phyloP scores from a whole-genome alignment of 2,888 invertebrate genomes.

The Eupelmus urozonus region DNA sequence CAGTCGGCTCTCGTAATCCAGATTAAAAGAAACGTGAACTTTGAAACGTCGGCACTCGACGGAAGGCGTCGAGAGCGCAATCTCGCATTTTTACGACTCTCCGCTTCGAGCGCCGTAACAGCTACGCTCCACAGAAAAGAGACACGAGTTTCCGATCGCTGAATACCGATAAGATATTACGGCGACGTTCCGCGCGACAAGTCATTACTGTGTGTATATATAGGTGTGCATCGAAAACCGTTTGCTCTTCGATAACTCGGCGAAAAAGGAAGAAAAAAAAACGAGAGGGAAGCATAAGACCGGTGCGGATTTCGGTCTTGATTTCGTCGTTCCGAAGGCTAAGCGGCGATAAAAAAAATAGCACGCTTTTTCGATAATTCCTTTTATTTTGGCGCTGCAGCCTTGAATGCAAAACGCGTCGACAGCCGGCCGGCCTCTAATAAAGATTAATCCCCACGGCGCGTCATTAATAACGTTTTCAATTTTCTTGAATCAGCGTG shows the following conservation, averaged over 20 bases:
- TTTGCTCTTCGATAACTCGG: slow-evolving; percentile 2
- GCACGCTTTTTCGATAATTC: neutral
- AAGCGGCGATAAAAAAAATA: neutral
- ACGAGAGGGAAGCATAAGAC: too few species aligned
- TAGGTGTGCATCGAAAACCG: slow-evolving; percentile 16
- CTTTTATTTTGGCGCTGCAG: too few species aligned
- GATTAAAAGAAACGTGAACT: slow-evolving; percentile 11
- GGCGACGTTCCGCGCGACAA: neutral
- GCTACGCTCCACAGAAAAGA: neutral
- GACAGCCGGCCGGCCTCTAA: too few species aligned
- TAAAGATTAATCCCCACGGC: neutral
- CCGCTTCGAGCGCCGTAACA: neutral
- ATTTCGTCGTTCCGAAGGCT: neutral
- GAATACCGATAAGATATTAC: slow-evolving; percentile 28
- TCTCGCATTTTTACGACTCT: slow-evolving; percentile 1
- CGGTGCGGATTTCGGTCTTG: neutral
- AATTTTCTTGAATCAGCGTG: slow-evolving; percentile 27
- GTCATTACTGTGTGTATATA: slow-evolving; percentile 24
- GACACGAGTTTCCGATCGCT: neutral
- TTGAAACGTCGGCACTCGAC: neutral
- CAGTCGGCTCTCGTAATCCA: too few species aligned
- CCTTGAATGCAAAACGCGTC: too few species aligned
- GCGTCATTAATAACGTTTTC: slow-evolving; percentile 21
- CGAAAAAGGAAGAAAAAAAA: neutral
- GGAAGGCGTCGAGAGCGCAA: neutral